phyloP scores from a whole-genome alignment of 1,140 invertebrate genomes.

The Dreissena polymorpha region DNA sequence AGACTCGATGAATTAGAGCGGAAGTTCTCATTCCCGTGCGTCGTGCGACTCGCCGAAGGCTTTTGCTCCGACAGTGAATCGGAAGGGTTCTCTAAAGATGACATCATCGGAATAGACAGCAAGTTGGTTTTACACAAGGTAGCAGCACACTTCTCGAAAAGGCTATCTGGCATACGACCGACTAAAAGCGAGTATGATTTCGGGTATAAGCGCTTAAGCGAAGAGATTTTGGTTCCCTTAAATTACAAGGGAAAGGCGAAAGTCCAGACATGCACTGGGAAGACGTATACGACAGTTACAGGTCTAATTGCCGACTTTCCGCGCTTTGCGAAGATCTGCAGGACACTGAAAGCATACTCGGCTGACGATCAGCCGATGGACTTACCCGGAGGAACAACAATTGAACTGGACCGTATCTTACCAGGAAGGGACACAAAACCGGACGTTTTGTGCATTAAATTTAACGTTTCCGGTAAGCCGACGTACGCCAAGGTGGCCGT shows the following conservation, averaged over 20 bases:
- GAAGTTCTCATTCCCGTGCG: conserved; percentile 30
- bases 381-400: conserved; percentile 20
- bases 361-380: neutral
- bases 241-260: conserved; percentile 48
- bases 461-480: neutral
- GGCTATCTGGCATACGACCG: neutral
- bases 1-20: conserved; percentile 26
- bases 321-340: conserved; percentile 33
- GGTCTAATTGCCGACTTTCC: conserved; percentile 32
- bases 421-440: conserved; percentile 16
- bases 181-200: neutral
- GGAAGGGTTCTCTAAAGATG: conserved; percentile 38
- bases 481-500: conserved; percentile 9
- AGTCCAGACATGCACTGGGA: neutral
- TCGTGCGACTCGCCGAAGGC: conserved; percentile 21
- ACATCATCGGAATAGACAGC: conserved; percentile 31
- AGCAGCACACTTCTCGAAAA: conserved; percentile 23
- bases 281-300: conserved; percentile 17
- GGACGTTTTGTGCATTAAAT: conserved; percentile 6
- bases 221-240: conserved; percentile 42
- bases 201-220: neutral
- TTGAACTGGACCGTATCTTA: conserved; percentile 35
- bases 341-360: neutral
- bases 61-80: conserved; percentile 26
- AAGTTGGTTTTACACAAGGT: conserved; percentile 44